Evolutionary conservation across 2,113 vertebrate genomes (phyloP), one percentile per base, ranked within the genome.

Genomic region (Nannospalax galili): DNA sequence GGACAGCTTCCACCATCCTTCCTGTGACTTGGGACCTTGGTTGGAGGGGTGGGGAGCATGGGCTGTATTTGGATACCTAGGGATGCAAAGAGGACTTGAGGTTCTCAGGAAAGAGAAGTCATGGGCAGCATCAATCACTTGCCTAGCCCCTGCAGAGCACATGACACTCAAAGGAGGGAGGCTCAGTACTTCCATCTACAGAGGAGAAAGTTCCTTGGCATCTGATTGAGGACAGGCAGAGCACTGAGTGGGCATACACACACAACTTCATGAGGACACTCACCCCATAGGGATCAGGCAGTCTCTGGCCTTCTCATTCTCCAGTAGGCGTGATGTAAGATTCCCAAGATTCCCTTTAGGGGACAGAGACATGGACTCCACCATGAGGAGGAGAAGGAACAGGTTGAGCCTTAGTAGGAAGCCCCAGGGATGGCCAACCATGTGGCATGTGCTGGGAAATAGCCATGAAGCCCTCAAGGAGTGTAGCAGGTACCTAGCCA

Each of bases 291-390:
- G 99, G 75, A 99, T 98, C 77, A 99, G 96, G 89, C 99, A 99
- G n/a, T 99, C 99, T 74, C 99, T 98, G 95, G 99, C 99, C 92
- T 99, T 99, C 77, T 98, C 96, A 3, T 98, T 98, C n/a, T 99
- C 99, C 97, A 98, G 93, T 89, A 99, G 96, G 24, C 98, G 98
- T 35, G 98, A 97, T 84, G 99, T 99, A 94, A 99, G 78, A 78
- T 99, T 99, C 19, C 99, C 99, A 0, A 98, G 98, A 24, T 98
- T 98, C 7, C 91, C 97, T 14, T 96, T 88, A 0, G 84, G 96
- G 6, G 98, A 97, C 82, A 99, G 98, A 1, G 99, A 99, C 99
- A 99, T 99, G 70, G 99, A 99, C 98, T 99, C 99, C 91, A 99
- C 99, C 0, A 99, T 99, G 96, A 60, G 86, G 96, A 60, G 86